A percentile compares a stretch with the other conserved stretches of the same genome.
Conservation (phyloP, 2,113 vertebrate species). For the Tinamus guttatus region DNA sequence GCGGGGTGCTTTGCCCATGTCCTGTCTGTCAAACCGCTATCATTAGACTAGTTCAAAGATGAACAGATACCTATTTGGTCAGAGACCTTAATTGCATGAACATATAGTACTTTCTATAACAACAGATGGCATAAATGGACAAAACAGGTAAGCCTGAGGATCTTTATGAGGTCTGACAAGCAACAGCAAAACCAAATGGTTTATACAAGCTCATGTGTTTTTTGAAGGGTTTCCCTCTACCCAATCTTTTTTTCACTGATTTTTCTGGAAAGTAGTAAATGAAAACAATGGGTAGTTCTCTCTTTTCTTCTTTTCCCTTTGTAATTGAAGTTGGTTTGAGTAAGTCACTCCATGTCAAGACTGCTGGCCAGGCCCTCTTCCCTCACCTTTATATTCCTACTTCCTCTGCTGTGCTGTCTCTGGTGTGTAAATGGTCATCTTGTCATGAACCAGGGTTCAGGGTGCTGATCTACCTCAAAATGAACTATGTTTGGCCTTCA, state of each 20-base stretch:
- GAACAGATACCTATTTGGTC: background rate
- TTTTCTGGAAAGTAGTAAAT: slow-evolving; percentile 1
- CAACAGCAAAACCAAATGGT: background rate
- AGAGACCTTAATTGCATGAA: background rate
- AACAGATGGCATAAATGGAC: background rate
- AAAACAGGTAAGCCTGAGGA: background rate
- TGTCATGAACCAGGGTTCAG: background rate
- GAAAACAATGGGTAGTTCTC: background rate
- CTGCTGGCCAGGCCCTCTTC: background rate
- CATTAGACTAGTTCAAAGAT: background rate
- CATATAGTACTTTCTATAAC: background rate
- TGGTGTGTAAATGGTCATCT: background rate
- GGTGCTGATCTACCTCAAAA: background rate
- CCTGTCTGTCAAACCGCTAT: background rate
- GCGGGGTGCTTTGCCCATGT: fast-evolving
- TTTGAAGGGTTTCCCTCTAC: background rate
- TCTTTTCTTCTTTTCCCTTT: background rate
- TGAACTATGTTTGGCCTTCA: background rate
- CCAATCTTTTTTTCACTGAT: background rate
- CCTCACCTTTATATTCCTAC: background rate
- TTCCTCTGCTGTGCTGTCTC: background rate
- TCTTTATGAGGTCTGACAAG: background rate
- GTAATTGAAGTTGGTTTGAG: background rate
- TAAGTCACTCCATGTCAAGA: background rate
- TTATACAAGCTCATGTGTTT: background rate